A percentile compares a stretch with the other conserved stretches of the same genome.
These are phyloP conservation scores for Trichonephila inaurata DNA, from an alignment of 1,140 invertebrate species.

Conservation along the genomic window DNA sequence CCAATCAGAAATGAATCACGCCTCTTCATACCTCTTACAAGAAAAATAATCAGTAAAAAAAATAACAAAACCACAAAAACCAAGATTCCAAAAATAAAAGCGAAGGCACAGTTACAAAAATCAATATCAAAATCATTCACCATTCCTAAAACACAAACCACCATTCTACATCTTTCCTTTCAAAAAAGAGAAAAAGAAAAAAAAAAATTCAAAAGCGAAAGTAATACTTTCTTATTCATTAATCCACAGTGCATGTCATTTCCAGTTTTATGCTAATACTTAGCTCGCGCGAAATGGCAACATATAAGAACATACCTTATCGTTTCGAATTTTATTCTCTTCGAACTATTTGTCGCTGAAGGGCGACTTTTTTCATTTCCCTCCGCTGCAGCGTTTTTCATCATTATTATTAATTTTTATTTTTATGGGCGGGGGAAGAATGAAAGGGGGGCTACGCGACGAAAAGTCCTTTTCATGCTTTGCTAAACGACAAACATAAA, in stretches of 20 bases:
- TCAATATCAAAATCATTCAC: too few species aligned
- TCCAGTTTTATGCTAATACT: constrained; percentile 41
- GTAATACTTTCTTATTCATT: not conserved
- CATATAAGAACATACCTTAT: constrained; percentile 10
- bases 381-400: constrained; percentile 26
- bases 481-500: constrained; percentile 73
- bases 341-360: constrained; percentile 37
- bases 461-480: constrained; percentile 71
- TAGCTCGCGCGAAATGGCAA: not conserved
- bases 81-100: too few species aligned
- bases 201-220: not conserved
- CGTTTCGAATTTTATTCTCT: constrained; percentile 5
- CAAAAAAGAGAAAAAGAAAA: not conserved
- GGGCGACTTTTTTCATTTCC: constrained; percentile 26
- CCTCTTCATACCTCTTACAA: too few species aligned
- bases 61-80: too few species aligned
- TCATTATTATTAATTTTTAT: constrained; percentile 64
- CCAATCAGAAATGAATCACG: too few species aligned
- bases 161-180: not conserved
- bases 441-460: not conserved
- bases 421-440: constrained; percentile 7
- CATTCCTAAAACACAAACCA: not conserved
- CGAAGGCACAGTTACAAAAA: too few species aligned
- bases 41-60: too few species aligned
- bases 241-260: not conserved